Base-by-base conservation (phyloP, 2,888 invertebrate species). In the Eumerus sabulonum region DNA sequence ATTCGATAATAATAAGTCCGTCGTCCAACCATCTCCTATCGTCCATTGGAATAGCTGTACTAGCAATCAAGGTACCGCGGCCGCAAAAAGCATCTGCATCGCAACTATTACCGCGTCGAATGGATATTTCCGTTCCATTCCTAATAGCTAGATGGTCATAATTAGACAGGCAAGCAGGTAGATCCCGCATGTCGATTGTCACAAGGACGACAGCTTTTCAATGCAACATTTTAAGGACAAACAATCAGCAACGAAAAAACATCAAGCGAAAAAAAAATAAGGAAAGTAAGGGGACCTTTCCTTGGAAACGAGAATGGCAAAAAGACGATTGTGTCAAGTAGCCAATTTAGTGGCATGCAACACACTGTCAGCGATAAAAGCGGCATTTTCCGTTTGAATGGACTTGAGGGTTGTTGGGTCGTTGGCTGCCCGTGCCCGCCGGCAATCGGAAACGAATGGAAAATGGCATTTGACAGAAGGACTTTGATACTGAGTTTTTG, bases 291-390 rank as follows among this genome's bases (percentile, higher is more conserved):
- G 62, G 59, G 67, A 67, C 56, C 5, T 36, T 59, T 27, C 59
- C 16, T 64, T 59, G 50, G 60, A 70, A 60, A 56, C 54, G 27
- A 27, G 27, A 27, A 4, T 27, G 27, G 27, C 27, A 27, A 27
- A 40, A 11, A 66, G 76, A 77, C 67, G 71, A 77, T 72, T 77
- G 50, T 57, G 76, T 77, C 76, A 72, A 77, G 72, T 56, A 72
- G 72, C 77, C 72, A 72, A 77, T 77, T 77, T 72, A 67, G 77
- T 38, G 42, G 57, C 72, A 57, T 59, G 57, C 40, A 72, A 77
- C 7, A 27, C 27, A 27, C 62, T 72, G 77, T 72, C 77, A 77
- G 72, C 72, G 77, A 77, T 77, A 77, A 77, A 66, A 48, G 77
- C 38, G 27, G 59, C 53, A 50, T 63, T 68, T 57, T 16, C 66